Percentiles rank a stretch among this genome's conserved stretches.
These are phyloP conservation scores for Temnopleurus reevesii DNA, from an alignment of 53 echinoderm and acorn worm species.

Conservation along the genomic window DNA sequence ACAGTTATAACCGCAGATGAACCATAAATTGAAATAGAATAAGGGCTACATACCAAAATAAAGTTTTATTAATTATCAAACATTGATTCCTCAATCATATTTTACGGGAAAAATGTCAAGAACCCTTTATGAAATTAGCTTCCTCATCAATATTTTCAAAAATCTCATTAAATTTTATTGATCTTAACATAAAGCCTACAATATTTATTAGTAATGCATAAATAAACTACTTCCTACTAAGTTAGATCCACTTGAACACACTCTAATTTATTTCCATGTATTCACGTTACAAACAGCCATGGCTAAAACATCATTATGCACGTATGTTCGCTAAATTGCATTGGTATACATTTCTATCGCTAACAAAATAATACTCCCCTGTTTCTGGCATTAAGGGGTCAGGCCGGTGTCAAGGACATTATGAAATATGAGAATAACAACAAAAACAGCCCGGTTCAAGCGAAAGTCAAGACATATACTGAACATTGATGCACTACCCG, in stretches of 20 bases:
- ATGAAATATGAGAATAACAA: constrained; percentile 29
- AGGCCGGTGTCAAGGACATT: constrained; percentile 10
- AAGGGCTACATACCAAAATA: no score
- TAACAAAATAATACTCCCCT: constrained; percentile 32
- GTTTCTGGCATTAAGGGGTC: constrained; percentile 11
- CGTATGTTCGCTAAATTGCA: constrained; percentile 23
- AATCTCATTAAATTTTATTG: no score
- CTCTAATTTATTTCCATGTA: not conserved
- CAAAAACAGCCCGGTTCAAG: not conserved
- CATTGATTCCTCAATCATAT: no score
- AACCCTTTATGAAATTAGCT: no score
- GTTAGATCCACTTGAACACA: not conserved
- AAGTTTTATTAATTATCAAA: no score
- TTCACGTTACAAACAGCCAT: constrained; percentile 17
- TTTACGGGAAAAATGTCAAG: no score
- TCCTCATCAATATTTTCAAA: no score
- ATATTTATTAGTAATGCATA: no score
- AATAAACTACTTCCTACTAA: no score
- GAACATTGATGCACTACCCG: not conserved
- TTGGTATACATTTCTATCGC: constrained; percentile 28
- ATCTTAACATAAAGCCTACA: no score
- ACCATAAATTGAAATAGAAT: no score
- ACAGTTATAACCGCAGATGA: no score
- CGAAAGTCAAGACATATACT: not conserved
- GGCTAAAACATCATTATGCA: not conserved